Evolutionary conservation across 2,113 vertebrate species (phyloP).

Genomic region (Alouatta palliata): DNA sequence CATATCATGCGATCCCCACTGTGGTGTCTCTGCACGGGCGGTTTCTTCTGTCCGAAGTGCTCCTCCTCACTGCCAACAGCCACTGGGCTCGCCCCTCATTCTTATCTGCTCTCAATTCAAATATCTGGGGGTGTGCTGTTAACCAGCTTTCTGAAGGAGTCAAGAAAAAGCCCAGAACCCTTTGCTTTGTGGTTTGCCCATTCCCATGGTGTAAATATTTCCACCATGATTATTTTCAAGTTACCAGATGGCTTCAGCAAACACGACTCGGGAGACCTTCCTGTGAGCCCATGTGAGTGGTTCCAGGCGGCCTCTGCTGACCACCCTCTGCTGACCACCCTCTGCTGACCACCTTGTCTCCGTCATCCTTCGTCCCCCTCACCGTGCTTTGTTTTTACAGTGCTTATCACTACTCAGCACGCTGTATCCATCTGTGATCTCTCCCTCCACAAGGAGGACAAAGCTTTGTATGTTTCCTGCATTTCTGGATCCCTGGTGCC

Average conservation of each 20-base stretch:
- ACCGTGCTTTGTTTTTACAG: rapidly evolving
- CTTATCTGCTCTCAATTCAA: not conserved
- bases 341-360: not conserved
- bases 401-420: not conserved
- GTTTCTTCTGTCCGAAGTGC: not conserved
- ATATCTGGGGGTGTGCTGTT: no score
- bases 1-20: rapidly evolving
- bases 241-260: no score
- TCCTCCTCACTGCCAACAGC: not conserved
- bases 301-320: not conserved
- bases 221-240: not conserved
- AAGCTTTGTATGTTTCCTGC: rapidly evolving
- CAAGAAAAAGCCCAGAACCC: no score
- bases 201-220: not conserved
- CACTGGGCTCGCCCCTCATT: not conserved
- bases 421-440: rapidly evolving
- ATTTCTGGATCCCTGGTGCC: no score
- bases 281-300: no score
- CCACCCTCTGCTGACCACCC: not conserved
- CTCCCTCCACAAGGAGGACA: not conserved
- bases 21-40: not conserved
- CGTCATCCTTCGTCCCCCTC: not conserved
- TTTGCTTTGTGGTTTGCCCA: not conserved
- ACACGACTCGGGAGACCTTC: no score
- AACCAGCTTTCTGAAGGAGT: not conserved